phyloP scores from a whole-genome alignment of 2,113 vertebrate genomes.

The Ameiurus melas region DNA sequence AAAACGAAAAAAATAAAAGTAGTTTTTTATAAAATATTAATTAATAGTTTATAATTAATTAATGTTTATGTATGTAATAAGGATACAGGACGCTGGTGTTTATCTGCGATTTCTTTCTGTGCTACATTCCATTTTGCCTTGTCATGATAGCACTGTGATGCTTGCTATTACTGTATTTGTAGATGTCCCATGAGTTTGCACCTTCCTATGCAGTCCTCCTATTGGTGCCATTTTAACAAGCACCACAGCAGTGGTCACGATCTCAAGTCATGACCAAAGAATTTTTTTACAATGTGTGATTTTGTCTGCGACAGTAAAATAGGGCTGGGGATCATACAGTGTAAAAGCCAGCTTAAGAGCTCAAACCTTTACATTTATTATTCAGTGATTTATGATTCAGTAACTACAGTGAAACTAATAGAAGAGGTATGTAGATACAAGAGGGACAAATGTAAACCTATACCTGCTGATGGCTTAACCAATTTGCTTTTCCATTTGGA shows the following conservation, averaged over 20 bases:
- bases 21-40: too few relatives aligned
- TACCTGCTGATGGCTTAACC: not conserved
- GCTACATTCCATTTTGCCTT: not conserved
- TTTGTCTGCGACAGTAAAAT: not conserved
- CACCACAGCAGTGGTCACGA: not conserved
- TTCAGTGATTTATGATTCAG: not conserved
- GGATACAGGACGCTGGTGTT: not conserved
- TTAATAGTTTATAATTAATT: too few relatives aligned
- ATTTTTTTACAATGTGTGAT: not conserved
- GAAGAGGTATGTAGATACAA: not conserved
- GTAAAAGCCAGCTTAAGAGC: not conserved
- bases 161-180: not conserved
- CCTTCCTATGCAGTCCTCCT: not conserved
- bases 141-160: not conserved
- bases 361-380: not conserved
- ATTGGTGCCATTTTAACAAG: not conserved
- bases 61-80: not conserved
- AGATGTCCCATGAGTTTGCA: not conserved
- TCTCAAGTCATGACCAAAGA: not conserved
- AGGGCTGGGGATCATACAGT: too few relatives aligned
- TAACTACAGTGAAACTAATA: too few relatives aligned
- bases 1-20: too few relatives aligned
- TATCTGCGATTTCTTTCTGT: not conserved
- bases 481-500: slow-evolving; percentile 9
- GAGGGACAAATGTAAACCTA: slow-evolving; percentile 9